Percentiles rank a stretch among this genome's conserved stretches.
phyloP scores from a whole-genome alignment of 1,140 invertebrate genomes.

The Penaeus vannamei region DNA sequence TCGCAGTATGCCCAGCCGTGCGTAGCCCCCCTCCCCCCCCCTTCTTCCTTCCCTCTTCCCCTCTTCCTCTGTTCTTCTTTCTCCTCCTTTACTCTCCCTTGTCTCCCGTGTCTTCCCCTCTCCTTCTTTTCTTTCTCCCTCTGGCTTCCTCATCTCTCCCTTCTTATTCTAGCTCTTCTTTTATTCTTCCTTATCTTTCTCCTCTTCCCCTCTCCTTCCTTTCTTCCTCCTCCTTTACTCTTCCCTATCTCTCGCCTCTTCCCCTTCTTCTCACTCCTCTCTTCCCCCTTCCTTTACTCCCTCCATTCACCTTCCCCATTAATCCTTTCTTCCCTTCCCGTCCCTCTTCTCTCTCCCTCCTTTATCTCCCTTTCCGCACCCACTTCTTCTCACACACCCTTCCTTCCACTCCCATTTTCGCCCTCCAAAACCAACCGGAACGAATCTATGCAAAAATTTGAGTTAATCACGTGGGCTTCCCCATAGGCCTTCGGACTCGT shows the following conservation, averaged over 20 bases:
- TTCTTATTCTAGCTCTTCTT: background rate
- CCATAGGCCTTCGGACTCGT: too few species aligned
- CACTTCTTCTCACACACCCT: background rate
- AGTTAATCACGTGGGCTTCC: too few species aligned
- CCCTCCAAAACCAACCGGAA: too few species aligned
- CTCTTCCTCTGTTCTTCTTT: too few species aligned
- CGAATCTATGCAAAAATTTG: too few species aligned
- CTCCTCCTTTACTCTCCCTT: too few species aligned
- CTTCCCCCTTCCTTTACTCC: background rate
- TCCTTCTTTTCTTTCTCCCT: background rate
- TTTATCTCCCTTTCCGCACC: background rate
- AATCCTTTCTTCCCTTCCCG: background rate
- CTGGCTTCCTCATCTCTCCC: too few species aligned
- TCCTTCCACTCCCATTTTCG: too few species aligned
- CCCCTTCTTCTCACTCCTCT: background rate
- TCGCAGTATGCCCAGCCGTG: background rate
- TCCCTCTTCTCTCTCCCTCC: background rate
- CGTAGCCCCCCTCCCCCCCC: background rate
- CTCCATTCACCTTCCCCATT: too few species aligned
- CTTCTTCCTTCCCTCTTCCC: background rate
- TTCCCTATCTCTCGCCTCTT: background rate
- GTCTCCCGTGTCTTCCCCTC: background rate
- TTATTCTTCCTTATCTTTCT: background rate
- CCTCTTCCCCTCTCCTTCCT: background rate
- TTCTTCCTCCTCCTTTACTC: background rate